Evolutionary conservation across 2,797 vertebrate species (phyloP).

Genomic region (Chaetodon trifasciatus): DNA sequence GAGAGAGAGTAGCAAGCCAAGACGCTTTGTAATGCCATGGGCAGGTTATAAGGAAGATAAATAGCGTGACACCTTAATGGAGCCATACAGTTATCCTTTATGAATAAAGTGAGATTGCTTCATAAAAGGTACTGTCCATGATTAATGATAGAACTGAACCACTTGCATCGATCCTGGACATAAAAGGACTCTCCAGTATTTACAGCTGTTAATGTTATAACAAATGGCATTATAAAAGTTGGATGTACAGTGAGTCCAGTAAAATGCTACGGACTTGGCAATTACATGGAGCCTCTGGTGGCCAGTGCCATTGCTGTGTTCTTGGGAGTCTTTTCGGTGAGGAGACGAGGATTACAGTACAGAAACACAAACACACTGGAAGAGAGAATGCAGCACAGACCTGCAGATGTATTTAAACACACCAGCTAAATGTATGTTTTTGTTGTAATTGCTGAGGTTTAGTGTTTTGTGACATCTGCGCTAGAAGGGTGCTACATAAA

Average conservation of each 20-base stretch:
- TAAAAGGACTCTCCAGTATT: conserved; percentile 80
- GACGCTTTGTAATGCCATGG: conserved; percentile 76
- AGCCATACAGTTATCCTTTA: conserved; percentile 84
- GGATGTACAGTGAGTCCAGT: conserved; percentile 64
- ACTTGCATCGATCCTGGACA: conserved; percentile 70
- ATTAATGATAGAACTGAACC: conserved; percentile 75
- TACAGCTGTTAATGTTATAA: conserved; percentile 82
- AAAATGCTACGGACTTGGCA: conserved; percentile 57
- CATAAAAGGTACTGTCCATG: conserved; percentile 78
- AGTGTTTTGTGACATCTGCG: neutral
- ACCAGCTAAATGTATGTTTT: neutral
- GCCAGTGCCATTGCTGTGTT: conserved; percentile 21
- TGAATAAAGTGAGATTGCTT: conserved; percentile 86
- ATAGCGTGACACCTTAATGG: conserved; percentile 85
- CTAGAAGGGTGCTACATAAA: neutral
- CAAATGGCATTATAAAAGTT: conserved; percentile 81
- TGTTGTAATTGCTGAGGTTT: neutral
- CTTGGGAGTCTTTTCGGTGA: conserved; percentile 21
- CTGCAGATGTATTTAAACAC: neutral
- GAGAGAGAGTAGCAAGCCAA: conserved; percentile 69
- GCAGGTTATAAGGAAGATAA: conserved; percentile 85
- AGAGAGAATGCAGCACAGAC: neutral
- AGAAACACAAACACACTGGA: conserved; percentile 6
- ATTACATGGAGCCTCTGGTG: conserved; percentile 45
- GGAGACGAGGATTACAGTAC: conserved; percentile 10